Evolutionary conservation across 2,113 vertebrate genomes (phyloP), one percentile per base, ranked within the genome.

Genomic region (Aviceda subcristata): DNA sequence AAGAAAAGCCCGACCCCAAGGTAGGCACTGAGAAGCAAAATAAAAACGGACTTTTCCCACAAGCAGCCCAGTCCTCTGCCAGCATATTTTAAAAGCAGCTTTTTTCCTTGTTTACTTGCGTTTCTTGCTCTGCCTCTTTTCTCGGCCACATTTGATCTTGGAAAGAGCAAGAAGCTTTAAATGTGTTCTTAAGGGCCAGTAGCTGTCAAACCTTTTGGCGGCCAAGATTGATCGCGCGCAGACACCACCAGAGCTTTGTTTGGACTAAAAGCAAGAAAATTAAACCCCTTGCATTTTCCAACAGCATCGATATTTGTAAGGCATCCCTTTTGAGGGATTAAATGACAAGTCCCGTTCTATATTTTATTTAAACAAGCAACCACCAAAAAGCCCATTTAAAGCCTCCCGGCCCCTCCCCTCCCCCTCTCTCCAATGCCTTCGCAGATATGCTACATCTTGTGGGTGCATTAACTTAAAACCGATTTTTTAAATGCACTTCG

Each of bases 191-290:
- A 99, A 98, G 99, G 99, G 99, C 99, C 99, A 98, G 98, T 98
- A 99, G 99, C 99, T 99, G 99, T 99, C 99, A 99, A 99, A 98
- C 98, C 99, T 99, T 99, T 99, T 99, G 99, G 99, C 98, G 98
- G 99, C 98, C 98, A 99, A 99, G 99, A 99, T 99, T 99, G 99
- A 99, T 99, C 98, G 94, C 98, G 94, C 98, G 79, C 99, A 99
- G 99, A 98, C 98, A 99, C 98, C 98, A 98, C 98, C 98, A 98
- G 98, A 98, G 99, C 99, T 99, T 99, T 99, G 99, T 99, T 99
- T 99, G 98, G 99, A 99, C 99, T 98, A 99, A 98, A 99, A 98
- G 99, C 99, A 99, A 99, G 99, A 99, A 99, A 99, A 99, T 98
- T 98, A 98, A 98, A 98, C 97, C 96, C 92, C 94, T 97, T 94